Percentiles rank a stretch among this genome's conserved stretches.
Conservation (phyloP, 2,113 vertebrate genomes). For the Tringa solitaria region DNA sequence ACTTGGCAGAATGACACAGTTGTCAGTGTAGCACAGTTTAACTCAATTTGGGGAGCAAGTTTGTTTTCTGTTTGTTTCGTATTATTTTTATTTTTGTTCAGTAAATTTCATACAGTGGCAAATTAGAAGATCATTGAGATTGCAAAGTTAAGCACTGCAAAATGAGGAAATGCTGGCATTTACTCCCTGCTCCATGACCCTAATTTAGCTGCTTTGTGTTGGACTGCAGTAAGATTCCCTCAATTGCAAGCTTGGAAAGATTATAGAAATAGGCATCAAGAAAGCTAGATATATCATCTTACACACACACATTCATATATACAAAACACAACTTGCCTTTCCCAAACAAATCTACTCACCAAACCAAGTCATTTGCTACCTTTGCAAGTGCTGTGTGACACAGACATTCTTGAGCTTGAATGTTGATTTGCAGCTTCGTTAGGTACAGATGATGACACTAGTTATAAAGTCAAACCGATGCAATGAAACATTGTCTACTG, state of each 20-base stretch:
- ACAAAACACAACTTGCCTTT: not conserved
- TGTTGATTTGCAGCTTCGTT: not conserved
- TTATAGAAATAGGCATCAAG: not conserved
- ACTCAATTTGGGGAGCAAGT: not conserved
- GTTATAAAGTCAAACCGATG: not conserved
- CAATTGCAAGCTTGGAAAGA: not conserved
- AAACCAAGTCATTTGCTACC: not conserved
- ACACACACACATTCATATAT: not conserved
- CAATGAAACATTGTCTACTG: not conserved
- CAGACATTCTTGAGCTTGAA: not conserved
- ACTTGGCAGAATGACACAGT: not conserved
- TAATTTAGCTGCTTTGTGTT: not conserved
- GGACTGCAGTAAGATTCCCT: not conserved
- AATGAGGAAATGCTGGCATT: not conserved
- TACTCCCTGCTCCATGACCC: not conserved
- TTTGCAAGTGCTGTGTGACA: not conserved
- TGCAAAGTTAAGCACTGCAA: not conserved
- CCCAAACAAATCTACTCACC: not conserved
- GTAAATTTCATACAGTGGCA: not conserved
- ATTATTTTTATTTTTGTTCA: not conserved
- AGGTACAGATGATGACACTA: not conserved
- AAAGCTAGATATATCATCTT: not conserved
- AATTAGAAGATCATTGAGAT: not conserved
- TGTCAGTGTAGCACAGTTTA: not conserved
- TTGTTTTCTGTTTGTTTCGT: accelerated